Conservation (phyloP, 2,888 invertebrate species). For the Malachius bipustulatus region DNA sequence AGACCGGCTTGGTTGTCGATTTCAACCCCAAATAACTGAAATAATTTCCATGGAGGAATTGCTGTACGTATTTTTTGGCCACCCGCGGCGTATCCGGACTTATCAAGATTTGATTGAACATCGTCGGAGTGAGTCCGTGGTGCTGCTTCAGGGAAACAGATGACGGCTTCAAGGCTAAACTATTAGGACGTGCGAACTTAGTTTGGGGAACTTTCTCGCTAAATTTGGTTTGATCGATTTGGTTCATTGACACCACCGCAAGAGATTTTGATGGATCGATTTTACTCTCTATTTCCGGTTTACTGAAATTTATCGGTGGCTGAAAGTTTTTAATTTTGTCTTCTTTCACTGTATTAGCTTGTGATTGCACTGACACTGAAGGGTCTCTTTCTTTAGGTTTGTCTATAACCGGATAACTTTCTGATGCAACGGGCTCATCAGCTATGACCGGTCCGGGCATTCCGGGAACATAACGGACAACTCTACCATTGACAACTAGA, state of each 20-base stretch:
- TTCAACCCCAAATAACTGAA: constrained; percentile 86
- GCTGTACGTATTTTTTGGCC: constrained; percentile 78
- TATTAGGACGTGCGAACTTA: constrained; percentile 71
- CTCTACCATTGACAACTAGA: constrained; percentile 50
- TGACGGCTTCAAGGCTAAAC: constrained; percentile 72
- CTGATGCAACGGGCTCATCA: constrained; percentile 25
- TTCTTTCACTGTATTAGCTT: constrained; percentile 11
- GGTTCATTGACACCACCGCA: background rate
- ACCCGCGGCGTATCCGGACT: constrained; percentile 87
- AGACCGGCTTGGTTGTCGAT: constrained; percentile 81
- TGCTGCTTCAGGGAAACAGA: constrained; percentile 71
- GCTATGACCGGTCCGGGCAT: constrained; percentile 67
- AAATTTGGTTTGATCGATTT: constrained; percentile 8
- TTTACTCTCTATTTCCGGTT: no score
- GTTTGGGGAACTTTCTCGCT: constrained; percentile 31
- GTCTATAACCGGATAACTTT: constrained; percentile 4
- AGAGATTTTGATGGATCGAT: background rate
- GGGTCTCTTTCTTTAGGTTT: constrained; percentile 7
- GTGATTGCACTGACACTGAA: constrained; percentile 1
- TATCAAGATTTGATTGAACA: constrained; percentile 70
- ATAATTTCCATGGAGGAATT: constrained; percentile 81
- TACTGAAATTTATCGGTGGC: no score
- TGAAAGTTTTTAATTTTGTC: no score
- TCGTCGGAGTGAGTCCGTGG: constrained; percentile 70
- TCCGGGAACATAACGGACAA: constrained; percentile 78